Conservation (phyloP, 2,888 invertebrate genomes). For the Muschampia plurimacula region DNA sequence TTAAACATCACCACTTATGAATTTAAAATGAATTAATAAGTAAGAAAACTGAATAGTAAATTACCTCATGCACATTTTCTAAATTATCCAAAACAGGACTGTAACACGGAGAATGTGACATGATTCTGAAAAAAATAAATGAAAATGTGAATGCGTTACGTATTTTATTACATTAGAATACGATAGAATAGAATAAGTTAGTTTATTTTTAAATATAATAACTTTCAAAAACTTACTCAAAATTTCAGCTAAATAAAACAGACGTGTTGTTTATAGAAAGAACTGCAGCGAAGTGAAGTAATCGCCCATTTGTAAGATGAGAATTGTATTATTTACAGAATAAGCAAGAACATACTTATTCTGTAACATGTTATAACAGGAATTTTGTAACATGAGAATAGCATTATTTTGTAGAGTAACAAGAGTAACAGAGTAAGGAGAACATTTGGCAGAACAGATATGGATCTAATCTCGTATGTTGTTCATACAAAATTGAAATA, state of each 20-base stretch:
- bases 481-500: conserved; percentile 5
- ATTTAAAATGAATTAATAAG: conserved; percentile 8
- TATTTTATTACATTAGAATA: conserved; percentile 3
- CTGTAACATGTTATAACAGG: not conserved
- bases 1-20: not conserved
- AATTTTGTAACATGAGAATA: conserved; percentile 11
- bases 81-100: conserved; percentile 13
- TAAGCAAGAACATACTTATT: conserved; percentile 3
- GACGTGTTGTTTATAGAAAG: conserved; percentile 8
- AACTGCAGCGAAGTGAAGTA: conserved; percentile 9
- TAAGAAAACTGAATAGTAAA: not conserved
- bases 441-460: conserved; percentile 10
- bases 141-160: conserved; percentile 1
- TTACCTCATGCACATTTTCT: conserved; percentile 7
- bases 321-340: conserved; percentile 8
- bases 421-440: not conserved
- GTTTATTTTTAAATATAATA: not conserved
- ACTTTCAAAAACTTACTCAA: not conserved
- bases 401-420: conserved; percentile 1
- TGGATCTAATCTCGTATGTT: not conserved
- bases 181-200: conserved; percentile 6
- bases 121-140: conserved; percentile 2
- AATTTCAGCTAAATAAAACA: conserved; percentile 8
- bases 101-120: conserved; percentile 3
- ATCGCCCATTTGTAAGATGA: conserved; percentile 6